Conservation (phyloP, 1,140 invertebrate species). For the Bombyx mandarina region DNA sequence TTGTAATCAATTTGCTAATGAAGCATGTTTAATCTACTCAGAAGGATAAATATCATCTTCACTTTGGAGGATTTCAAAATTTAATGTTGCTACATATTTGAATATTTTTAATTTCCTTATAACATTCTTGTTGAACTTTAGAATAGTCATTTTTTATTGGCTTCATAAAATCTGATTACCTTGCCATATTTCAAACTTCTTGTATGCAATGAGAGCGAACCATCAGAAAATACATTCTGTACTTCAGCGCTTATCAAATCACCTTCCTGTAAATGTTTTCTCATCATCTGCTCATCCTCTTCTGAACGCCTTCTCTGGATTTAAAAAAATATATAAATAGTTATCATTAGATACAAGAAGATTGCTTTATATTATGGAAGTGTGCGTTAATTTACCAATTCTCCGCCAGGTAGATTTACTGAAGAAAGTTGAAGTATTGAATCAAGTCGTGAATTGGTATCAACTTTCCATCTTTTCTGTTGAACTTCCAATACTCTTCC, state of each 20-base stretch:
- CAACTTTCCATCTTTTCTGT: conserved; percentile 95
- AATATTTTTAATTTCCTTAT: no score
- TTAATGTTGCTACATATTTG: no score
- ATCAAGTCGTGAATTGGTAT: conserved; percentile 92
- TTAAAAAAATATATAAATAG: conserved; percentile 1
- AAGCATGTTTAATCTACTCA: no score
- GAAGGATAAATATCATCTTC: no score
- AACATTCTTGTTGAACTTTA: no score
- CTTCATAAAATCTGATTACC: conserved; percentile 54
- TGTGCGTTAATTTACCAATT: conserved; percentile 77
- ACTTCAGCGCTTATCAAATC: conserved; percentile 98
- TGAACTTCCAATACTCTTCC: conserved; percentile 93
- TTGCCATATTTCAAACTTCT: conserved; percentile 98
- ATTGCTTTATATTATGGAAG: neutral
- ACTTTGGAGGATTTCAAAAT: no score
- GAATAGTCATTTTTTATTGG: no score
- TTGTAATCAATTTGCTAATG: no score
- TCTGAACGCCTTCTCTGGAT: conserved; percentile 87
- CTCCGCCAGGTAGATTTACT: conserved; percentile 97
- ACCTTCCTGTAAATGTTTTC: conserved; percentile 94
- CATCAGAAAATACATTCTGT: conserved; percentile 92
- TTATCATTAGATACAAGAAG: neutral
- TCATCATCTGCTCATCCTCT: conserved; percentile 98
- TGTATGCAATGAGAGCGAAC: conserved; percentile 93
- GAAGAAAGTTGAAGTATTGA: conserved; percentile 91